Evolutionary conservation across 2,888 invertebrate genomes (phyloP).

Genomic region (Pseudoips prasinana): DNA sequence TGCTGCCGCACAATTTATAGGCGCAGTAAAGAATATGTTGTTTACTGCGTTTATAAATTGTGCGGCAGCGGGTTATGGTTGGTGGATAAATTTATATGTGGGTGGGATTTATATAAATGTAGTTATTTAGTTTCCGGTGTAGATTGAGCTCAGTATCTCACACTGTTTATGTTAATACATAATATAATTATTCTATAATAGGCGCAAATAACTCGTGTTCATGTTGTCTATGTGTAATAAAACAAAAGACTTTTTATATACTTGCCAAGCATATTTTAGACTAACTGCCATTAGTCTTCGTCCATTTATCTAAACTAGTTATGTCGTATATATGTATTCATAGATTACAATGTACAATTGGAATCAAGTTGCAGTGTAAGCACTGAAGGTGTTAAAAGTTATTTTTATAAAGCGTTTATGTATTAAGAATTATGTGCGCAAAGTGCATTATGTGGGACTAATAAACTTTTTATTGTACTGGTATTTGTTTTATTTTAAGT

Average conservation of each 20-base stretch:
- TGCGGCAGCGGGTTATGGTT: no score
- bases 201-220: no score
- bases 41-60: no score
- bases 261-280: conserved; percentile 54
- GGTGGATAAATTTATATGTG: no score
- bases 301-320: conserved; percentile 36
- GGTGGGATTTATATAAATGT: no score
- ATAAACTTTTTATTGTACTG: conserved; percentile 42
- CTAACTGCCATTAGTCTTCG: conserved; percentile 41
- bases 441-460: conserved; percentile 42
- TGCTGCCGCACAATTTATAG: no score
- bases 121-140: no score
- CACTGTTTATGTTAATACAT: no score
- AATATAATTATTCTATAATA: no score
- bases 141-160: no score
- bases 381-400: conserved; percentile 21
- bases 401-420: conserved; percentile 53
- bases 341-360: conserved; percentile 20
- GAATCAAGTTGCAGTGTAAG: conserved; percentile 14
- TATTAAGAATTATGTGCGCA: conserved; percentile 32
- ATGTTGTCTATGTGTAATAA: conserved; percentile 20
- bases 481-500: conserved; percentile 5
- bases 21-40: no score
- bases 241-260: conserved; percentile 40
- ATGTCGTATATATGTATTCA: conserved; percentile 28